Conservation (phyloP, 2,888 invertebrate genomes). For the Megastigmus dorsalis region DNA sequence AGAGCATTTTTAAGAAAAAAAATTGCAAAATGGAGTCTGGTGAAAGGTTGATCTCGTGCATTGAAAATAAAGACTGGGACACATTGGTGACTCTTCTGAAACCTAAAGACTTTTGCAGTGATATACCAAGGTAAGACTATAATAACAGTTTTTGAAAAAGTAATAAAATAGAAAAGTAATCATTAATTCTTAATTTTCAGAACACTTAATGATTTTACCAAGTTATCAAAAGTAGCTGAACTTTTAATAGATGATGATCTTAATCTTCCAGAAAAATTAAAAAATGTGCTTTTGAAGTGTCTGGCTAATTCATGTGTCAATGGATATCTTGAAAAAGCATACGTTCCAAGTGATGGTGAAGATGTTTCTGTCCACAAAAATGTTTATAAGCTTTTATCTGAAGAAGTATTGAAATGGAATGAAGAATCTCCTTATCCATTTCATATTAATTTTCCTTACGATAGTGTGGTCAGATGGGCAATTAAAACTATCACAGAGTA, state of each 20-base stretch:
- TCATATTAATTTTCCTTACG: constrained; percentile 64
- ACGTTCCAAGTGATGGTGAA: constrained; percentile 25
- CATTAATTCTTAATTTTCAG: constrained; percentile 55
- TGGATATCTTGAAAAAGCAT: constrained; percentile 59
- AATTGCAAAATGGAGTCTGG: constrained; percentile 52
- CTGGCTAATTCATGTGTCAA: constrained; percentile 67
- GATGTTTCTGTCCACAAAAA: constrained; percentile 36
- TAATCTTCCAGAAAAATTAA: constrained; percentile 57
- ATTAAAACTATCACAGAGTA: constrained; percentile 57
- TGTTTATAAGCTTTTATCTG: constrained; percentile 45
- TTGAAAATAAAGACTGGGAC: constrained; percentile 62
- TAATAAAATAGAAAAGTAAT: not conserved
- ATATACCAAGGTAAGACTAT: constrained; percentile 52
- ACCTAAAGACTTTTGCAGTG: constrained; percentile 62
- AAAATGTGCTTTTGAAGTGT: constrained; percentile 66
- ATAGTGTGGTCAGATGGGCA: constrained; percentile 62
- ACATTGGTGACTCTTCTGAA: constrained; percentile 58
- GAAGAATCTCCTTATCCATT: constrained; percentile 54
- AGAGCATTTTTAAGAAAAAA: not conserved
- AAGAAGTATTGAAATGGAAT: constrained; percentile 37
- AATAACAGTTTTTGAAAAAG: not conserved
- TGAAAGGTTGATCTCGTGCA: constrained; percentile 51
- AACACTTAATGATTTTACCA: constrained; percentile 55
- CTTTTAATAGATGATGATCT: constrained; percentile 56
- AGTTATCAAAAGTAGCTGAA: constrained; percentile 64